These are phyloP conservation scores for Neria commutata DNA, from an alignment of 2,888 invertebrate species.

Conservation along the genomic window DNA sequence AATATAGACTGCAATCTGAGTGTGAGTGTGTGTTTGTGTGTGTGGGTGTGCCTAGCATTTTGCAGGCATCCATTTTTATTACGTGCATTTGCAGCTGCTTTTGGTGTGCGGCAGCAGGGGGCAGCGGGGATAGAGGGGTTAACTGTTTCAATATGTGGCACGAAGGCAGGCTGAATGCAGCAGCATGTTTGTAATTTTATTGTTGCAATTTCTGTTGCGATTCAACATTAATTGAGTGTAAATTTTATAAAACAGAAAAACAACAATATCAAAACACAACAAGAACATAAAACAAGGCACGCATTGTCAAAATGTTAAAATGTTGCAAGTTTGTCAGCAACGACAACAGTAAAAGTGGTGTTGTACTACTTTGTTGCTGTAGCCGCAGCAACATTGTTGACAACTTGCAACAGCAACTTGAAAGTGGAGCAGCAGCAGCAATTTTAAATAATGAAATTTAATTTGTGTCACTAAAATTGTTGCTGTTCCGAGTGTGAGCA, in stretches of 20 bases:
- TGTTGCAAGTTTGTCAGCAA: conserved; percentile 28
- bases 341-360: conserved; percentile 17
- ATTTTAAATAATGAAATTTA: background rate
- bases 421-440: background rate
- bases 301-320: conserved; percentile 10
- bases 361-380: no score
- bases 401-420: conserved; percentile 5
- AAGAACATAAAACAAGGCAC: conserved; percentile 7
- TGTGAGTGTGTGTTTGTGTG: background rate
- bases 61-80: background rate
- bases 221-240: conserved; percentile 48
- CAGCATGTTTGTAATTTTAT: conserved; percentile 4
- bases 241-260: conserved; percentile 39
- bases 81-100: no score
- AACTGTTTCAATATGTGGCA: no score
- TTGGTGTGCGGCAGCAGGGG: no score
- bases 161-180: no score
- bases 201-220: conserved; percentile 35
- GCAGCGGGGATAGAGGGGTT: no score
- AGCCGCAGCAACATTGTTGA: conserved; percentile 1
- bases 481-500: no score
- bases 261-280: conserved; percentile 35
- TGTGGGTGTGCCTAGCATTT: background rate
- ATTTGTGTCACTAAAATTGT: no score
- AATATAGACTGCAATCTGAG: no score